Evolutionary conservation across 2,888 invertebrate genomes (phyloP), one percentile per base, ranked within the genome.

Genomic region (Platerodrilus igneus): DNA sequence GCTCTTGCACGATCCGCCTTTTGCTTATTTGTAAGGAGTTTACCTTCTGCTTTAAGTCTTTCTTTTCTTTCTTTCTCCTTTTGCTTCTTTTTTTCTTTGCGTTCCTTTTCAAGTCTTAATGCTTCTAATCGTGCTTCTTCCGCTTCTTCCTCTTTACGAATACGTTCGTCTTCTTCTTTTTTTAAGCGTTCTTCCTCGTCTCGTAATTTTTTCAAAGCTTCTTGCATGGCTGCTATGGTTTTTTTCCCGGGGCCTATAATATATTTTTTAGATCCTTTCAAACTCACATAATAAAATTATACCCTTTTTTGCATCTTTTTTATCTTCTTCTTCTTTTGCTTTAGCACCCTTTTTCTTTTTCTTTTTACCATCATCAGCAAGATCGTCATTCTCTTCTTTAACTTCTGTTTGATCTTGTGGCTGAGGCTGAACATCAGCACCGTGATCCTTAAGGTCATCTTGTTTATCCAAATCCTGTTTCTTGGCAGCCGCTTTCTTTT

Each of bases 11-110:
- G 80, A 55, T 92, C 92, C 50, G 87, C 87, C 64, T 91, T 94
- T 64, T 99, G 94, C 66, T 94, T 94, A 0, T 89, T 83, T 2
- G 94, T 94, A 41, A 96, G 69, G 18, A 93, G 73, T 69, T 93
- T 96, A 2, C 97, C 97, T 70, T 96, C 96, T n/a, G 89, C 90
- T 67, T 96, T 96, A 53, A 93, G 74, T 60, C 91, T 77, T 58
- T 92, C 92, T 67, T 90, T 92, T 31, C 88, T 78, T 62, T 94
- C 94, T 60, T 90, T 92, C 68, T 94, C 92, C 59, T 88, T 90
- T 58, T 86, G 84, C 63, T 92, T 96, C 64, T 86, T 91, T 60
- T 79, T 81, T 51, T 89, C 90, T 61, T 87, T 93, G 47, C 78
- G 75, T 64, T 96, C 95, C 57, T 89, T 84, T 63, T 95, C 95